A percentile compares a stretch with the other conserved stretches of the same genome.
Evolutionary conservation across 2,113 vertebrate species (phyloP).

Genomic region (Myrmophylax atrothorax): DNA sequence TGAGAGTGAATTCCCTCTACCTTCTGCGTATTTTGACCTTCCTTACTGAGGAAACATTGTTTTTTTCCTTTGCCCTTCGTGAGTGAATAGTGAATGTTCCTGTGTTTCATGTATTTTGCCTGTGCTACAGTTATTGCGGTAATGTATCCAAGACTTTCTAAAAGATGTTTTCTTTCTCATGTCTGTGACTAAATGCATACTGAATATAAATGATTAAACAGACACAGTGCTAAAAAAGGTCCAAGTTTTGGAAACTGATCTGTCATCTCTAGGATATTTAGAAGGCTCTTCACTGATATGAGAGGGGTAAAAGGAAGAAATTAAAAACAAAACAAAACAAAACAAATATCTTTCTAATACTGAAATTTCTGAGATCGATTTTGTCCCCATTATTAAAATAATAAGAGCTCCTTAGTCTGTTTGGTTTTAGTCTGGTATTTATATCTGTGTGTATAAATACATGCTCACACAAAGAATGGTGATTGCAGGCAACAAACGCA

Average conservation of each 20-base stretch:
- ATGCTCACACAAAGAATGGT: neutral
- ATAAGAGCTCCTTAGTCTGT: neutral
- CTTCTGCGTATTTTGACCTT: neutral
- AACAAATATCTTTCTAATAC: neutral
- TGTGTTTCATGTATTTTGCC: neutral
- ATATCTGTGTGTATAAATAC: neutral
- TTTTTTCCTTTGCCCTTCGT: neutral
- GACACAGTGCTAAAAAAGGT: neutral
- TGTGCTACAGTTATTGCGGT: neutral
- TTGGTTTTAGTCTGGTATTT: neutral
- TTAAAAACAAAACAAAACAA: neutral
- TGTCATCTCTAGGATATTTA: neutral
- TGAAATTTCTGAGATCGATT: neutral
- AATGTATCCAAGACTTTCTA: slow-evolving; percentile 15
- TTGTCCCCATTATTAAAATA: neutral
- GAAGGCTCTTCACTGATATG: neutral
- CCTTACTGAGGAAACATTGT: neutral
- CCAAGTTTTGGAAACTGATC: neutral
- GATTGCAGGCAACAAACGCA: neutral
- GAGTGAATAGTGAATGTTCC: neutral
- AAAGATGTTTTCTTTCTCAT: neutral
- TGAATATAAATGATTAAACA: neutral
- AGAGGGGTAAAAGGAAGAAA: neutral
- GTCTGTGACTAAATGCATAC: neutral
- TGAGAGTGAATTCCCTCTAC: neutral